Base-by-base conservation (phyloP, 1,140 invertebrate genomes). In the Drosophila cardini region DNA sequence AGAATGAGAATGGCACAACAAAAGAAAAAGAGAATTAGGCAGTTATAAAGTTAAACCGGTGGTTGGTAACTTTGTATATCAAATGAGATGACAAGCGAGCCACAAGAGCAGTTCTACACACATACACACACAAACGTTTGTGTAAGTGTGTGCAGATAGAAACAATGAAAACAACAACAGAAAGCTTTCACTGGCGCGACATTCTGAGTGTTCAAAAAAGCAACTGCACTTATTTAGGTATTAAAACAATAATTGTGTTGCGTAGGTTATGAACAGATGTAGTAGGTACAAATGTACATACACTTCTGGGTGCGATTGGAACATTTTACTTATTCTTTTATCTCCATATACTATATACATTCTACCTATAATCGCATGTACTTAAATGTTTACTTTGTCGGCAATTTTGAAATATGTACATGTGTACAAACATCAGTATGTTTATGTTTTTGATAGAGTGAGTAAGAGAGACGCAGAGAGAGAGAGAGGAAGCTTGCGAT, bases 1-100 rank as follows among this genome's bases (percentile, higher is more conserved):
- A 45, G 56, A 61, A 55, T 71, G 68, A 78, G 75, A 80, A 87
- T 70, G 73, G 72, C 72, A 80, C 73, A 74, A 85, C 74, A 74
- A 84, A 80, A 80, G 69, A 55, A 70, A 83, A 76, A 64, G 60
- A 70, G 76, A 40, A 62, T 55, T 65, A 74, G 57, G 52, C 46
- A 65, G 65, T 64, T 68, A 26, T 26, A 46, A 45, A 72, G 63
- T 52, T 48, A 18, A 61, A 46, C 42, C 13, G 46, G 30, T 40
- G 30, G 43, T 53, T 62, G 68, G 11, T 36, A 50, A 62, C n/a
- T 40, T 40, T 52, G 55, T 40, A 16, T 53, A 30, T 26, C 13
- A 40, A 45, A 57, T 65, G 34, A 52, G 38, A 36, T 16, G 53
- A 61, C 8, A 2, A 40, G 38, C 38, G 38, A 5, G 38, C 38